These are phyloP conservation scores for Propithecus perrieri DNA, from an alignment of 2,797 vertebrate species.

Conservation along the genomic window DNA sequence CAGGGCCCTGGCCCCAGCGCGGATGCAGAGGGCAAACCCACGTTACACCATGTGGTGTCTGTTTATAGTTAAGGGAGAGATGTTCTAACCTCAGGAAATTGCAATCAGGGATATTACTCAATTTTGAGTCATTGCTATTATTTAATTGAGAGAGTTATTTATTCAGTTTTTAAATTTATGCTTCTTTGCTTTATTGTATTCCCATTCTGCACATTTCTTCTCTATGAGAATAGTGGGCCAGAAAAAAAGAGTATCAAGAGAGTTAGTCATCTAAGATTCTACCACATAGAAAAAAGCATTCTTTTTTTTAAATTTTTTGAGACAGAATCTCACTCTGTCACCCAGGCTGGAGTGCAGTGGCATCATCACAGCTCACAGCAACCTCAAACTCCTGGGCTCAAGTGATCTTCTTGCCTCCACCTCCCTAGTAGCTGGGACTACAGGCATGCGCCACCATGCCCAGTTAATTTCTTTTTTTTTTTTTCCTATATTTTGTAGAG, in stretches of 20 bases:
- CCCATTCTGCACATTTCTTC: background rate
- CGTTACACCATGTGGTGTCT: rapidly evolving
- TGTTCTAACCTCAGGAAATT: background rate
- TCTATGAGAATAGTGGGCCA: background rate
- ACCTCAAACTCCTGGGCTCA: too few relatives aligned
- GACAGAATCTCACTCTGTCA: too few relatives aligned
- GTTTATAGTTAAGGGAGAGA: too few relatives aligned
- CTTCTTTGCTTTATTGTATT: background rate
- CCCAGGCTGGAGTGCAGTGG: too few relatives aligned
- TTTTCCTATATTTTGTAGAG: too few relatives aligned
- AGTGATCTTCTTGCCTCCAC: too few relatives aligned
- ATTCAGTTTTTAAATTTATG: background rate
- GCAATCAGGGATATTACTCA: background rate
- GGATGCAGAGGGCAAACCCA: background rate
- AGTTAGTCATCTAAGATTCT: background rate
- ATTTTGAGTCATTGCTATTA: background rate
- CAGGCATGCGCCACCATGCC: rapidly evolving
- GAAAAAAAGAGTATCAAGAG: background rate
- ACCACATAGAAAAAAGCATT: background rate
- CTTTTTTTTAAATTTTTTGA: too few relatives aligned
- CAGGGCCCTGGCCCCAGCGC: rapidly evolving
- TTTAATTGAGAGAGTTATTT: background rate
- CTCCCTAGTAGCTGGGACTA: too few relatives aligned
- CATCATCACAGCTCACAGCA: too few relatives aligned
- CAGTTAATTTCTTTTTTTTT: too few relatives aligned